Base-by-base conservation (phyloP, 2,797 vertebrate genomes). In the Ambastaia sidthimunki region DNA sequence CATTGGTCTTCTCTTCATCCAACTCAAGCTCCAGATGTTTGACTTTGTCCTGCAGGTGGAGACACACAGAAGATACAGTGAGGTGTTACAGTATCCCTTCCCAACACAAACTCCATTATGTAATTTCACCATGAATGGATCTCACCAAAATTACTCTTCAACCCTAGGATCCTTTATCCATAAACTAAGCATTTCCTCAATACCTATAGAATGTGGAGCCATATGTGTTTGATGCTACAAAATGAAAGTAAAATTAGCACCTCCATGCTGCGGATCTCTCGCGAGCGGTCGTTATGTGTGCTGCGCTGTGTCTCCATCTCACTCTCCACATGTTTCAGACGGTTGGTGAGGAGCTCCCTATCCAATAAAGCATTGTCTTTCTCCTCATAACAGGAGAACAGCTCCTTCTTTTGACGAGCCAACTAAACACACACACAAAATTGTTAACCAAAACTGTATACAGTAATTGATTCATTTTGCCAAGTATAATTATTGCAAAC, bases 1-100 rank as follows among this genome's bases (percentile, higher is more conserved):
- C 93, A 0, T 92, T 94, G 88, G 69, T 95, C 78, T 81, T 94
- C 88, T 99, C 97, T 86, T 98, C 97, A 0, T 99, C 97, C 85
- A 98, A 88, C 87, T 99, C 97, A 80, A 94, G 66, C 84, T 97
- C 95, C 55, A 96, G 31, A 10, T 87, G 94, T 70, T 97, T 97
- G 74, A 96, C 80, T 79, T 97, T 99, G 34, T 98, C 97, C 97
- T 99, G 83, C n/a, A 41, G 7, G 16, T 47, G 19, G n/a, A 72
- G 57, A 50, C 16, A 74, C 11, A 78, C n/a, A 28, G 15, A 48
- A 23, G 25, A 65, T 3, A 11, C 3, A 18, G 9, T n/a, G 3
- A 57, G n/a, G 3, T 11, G 21, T 10, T 1, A 23, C 6, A 76
- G 74, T 9, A 10, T 19, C 15, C 15, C 1, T 16, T 3, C 44